Conservation (phyloP, 1,140 invertebrate species). For the Araneus ventricosus region DNA sequence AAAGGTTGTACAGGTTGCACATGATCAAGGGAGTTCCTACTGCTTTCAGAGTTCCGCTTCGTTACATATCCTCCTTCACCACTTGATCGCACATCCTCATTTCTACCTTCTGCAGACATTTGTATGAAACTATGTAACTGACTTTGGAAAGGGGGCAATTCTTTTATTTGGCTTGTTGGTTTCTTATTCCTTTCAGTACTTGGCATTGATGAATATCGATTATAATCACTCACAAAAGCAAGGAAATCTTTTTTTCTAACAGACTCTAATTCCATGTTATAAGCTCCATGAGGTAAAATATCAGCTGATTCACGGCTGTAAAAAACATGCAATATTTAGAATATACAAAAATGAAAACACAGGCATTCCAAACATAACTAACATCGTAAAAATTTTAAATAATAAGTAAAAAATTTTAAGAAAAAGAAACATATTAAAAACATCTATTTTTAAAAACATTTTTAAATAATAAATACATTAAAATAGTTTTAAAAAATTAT, state of each 20-base stretch:
- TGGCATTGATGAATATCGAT: background rate
- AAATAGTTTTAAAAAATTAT: no score
- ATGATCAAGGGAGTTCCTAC: background rate
- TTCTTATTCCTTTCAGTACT: background rate
- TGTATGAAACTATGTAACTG: background rate
- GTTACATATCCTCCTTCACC: conserved; percentile 52
- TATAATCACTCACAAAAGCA: background rate
- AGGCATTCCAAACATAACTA: no score
- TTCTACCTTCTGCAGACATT: background rate
- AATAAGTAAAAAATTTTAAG: no score
- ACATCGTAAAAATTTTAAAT: no score
- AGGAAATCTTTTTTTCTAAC: background rate
- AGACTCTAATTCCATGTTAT: background rate
- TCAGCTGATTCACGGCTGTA: background rate
- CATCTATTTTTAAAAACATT: no score
- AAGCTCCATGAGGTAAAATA: background rate
- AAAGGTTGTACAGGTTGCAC: background rate
- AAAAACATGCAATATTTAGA: background rate
- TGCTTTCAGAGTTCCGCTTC: background rate
- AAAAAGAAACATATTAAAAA: no score
- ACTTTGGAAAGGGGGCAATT: conserved; percentile 7
- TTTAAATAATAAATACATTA: no score
- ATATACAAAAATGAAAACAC: no score
- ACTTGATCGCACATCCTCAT: conserved; percentile 60
- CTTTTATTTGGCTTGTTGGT: background rate